These are phyloP conservation scores for Cantharis rustica DNA, from an alignment of 2,888 invertebrate genomes.

Conservation along the genomic window DNA sequence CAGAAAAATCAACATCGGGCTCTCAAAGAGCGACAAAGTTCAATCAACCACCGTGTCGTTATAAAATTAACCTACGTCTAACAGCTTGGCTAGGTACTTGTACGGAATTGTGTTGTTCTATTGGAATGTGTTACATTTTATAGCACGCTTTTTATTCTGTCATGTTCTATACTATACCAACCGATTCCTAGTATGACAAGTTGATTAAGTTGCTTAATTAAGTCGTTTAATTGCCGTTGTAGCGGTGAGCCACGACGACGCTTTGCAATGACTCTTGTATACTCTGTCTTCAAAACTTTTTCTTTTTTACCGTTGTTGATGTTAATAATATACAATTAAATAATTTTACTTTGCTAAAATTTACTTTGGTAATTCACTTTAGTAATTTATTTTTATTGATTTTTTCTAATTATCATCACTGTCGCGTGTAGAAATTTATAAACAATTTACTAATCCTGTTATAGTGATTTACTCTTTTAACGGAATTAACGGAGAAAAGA, in stretches of 20 bases:
- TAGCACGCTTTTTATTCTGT: conserved; percentile 44
- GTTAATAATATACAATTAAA: background rate
- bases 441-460: no score
- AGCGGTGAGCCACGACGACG: conserved; percentile 46
- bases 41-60: conserved; percentile 38
- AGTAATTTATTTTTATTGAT: no score
- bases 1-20: conserved; percentile 28
- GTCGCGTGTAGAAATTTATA: no score
- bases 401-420: no score
- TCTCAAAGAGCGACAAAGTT: conserved; percentile 34
- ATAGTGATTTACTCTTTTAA: no score
- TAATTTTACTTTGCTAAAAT: background rate
- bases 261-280: conserved; percentile 6
- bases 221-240: conserved; percentile 61
- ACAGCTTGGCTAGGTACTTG: conserved; percentile 32
- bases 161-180: conserved; percentile 40
- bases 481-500: no score
- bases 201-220: conserved; percentile 64
- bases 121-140: conserved; percentile 43
- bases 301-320: background rate
- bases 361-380: no score
- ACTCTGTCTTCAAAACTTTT: background rate
- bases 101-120: conserved; percentile 37
- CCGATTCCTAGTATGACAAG: conserved; percentile 59
- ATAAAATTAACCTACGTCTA: conserved; percentile 39